Evolutionary conservation across 2,888 invertebrate genomes (phyloP).

Genomic region (Bursaphelenchus okinawaensis): DNA sequence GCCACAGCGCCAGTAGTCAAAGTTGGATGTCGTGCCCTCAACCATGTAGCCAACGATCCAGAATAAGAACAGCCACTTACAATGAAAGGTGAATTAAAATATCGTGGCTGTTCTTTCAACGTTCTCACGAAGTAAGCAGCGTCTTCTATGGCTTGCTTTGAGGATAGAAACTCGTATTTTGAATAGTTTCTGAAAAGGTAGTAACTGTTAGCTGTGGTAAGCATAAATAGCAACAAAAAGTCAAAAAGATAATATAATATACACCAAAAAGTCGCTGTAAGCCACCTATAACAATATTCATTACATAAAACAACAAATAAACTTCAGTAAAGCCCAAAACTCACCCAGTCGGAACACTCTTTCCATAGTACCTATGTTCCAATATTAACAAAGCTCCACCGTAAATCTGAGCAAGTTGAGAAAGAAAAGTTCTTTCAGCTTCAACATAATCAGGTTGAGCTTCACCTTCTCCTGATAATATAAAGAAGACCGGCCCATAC

Average conservation of each 20-base stretch:
- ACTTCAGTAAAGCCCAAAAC: too few species aligned
- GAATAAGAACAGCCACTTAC: conserved; percentile 6
- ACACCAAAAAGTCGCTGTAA: too few species aligned
- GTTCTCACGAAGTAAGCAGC: background rate
- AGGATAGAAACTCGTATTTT: conserved; percentile 6
- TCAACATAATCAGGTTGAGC: background rate
- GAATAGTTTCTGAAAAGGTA: conserved; percentile 2
- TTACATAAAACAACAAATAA: too few species aligned
- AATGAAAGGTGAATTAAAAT: conserved; percentile 1
- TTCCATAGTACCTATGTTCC: conserved; percentile 11
- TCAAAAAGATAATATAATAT: background rate
- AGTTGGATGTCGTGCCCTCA: background rate
- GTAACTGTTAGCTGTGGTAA: too few species aligned
- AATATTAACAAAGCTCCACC: conserved; percentile 4
- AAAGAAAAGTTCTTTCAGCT: background rate
- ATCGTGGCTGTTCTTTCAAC: background rate
- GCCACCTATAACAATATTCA: too few species aligned
- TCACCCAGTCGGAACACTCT: conserved; percentile 1
- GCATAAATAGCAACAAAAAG: background rate
- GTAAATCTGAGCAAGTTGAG: background rate
- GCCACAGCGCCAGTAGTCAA: conserved; percentile 7
- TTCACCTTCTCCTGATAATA: background rate
- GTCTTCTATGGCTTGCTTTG: conserved; percentile 12
- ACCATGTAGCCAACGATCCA: conserved; percentile 9
- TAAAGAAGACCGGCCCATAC: conserved; percentile 11